phyloP scores from a whole-genome alignment of 1,140 invertebrate genomes.

The Hylaeus volcanicus region DNA sequence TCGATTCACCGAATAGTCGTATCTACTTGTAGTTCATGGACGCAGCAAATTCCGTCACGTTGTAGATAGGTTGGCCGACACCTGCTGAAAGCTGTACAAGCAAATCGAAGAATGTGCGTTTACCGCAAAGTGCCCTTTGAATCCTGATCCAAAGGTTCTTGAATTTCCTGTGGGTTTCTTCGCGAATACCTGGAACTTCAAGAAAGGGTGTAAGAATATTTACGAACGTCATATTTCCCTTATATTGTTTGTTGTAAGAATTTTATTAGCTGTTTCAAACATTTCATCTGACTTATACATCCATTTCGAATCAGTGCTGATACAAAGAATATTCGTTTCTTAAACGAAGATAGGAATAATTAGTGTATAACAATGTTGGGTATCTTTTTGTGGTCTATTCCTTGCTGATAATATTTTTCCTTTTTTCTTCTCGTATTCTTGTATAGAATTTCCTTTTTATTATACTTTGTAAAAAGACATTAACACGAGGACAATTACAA shows the following conservation, averaged over 20 bases:
- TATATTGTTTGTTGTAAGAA: neutral
- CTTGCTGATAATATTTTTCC: too few species aligned
- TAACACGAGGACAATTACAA: too few species aligned
- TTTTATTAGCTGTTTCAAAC: neutral
- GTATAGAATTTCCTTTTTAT: too few species aligned
- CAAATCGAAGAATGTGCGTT: slow-evolving; percentile 37
- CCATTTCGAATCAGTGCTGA: too few species aligned
- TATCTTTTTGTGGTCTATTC: too few species aligned
- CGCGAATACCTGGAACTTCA: neutral
- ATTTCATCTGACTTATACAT: too few species aligned
- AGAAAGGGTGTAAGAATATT: neutral
- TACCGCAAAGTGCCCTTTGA: slow-evolving; percentile 8
- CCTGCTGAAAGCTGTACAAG: slow-evolving; percentile 27
- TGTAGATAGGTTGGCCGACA: slow-evolving; percentile 31
- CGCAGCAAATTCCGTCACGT: slow-evolving; percentile 51
- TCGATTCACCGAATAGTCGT: slow-evolving; percentile 4
- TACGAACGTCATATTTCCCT: neutral
- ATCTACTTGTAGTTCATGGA: slow-evolving; percentile 3
- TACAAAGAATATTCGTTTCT: too few species aligned
- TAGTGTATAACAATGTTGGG: too few species aligned
- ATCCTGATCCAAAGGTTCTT: neutral
- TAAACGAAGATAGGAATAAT: too few species aligned
- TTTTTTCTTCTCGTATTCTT: too few species aligned
- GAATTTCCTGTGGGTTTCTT: neutral
- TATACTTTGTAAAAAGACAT: too few species aligned